Percentiles rank a stretch among this genome's conserved stretches.
phyloP scores from a whole-genome alignment of 2,113 vertebrate genomes.

The Chamaetylas fuelleborni region DNA sequence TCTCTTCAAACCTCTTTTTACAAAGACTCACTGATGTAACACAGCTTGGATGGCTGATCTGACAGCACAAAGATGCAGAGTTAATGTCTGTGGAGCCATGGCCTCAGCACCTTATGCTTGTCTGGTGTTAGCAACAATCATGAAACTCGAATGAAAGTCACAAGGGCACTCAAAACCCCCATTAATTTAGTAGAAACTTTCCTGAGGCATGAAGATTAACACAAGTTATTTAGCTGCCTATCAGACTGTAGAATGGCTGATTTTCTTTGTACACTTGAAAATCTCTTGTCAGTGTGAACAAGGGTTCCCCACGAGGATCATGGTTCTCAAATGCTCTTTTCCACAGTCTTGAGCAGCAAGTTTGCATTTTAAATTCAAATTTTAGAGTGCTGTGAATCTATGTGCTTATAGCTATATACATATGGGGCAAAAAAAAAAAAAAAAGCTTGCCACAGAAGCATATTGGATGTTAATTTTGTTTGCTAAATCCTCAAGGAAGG shows the following conservation, averaged over 20 bases:
- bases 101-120: not conserved
- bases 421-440: not conserved
- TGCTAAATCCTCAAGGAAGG: not conserved
- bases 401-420: not conserved
- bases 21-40: not conserved
- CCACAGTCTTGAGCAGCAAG: not conserved
- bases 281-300: not conserved
- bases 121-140: not conserved
- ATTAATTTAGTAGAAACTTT: not conserved
- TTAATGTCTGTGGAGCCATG: not conserved
- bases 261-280: not conserved
- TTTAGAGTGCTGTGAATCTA: not conserved
- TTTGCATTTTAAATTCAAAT: not conserved
- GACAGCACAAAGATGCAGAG: not conserved
- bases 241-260: not conserved
- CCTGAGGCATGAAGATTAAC: not conserved
- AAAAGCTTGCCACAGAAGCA: not conserved
- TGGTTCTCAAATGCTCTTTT: not conserved
- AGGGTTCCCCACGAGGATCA: not conserved
- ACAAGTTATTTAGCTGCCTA: not conserved
- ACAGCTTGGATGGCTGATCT: not conserved
- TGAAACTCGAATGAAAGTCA: not conserved
- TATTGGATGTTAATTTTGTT: constrained; percentile 3
- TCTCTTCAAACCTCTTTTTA: not conserved
- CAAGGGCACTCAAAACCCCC: not conserved